Evolutionary conservation across 2,797 vertebrate species (phyloP).

Genomic region (Cryptoprocta ferox): DNA sequence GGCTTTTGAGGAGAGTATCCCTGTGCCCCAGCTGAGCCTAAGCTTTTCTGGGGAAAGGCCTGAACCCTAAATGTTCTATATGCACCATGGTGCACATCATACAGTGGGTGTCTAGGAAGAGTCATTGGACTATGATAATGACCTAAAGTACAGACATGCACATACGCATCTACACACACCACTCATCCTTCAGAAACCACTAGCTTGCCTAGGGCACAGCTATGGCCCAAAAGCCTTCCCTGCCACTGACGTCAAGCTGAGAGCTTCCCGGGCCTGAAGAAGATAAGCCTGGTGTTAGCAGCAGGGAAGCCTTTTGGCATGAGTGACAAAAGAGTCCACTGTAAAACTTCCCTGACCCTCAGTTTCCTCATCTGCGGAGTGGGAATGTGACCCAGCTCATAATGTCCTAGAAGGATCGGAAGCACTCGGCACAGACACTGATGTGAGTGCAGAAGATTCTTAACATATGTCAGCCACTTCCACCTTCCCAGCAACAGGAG

Average conservation of each 20-base stretch:
- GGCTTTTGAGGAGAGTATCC: neutral
- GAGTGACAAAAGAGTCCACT: neutral
- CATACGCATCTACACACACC: neutral
- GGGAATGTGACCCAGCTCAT: neutral
- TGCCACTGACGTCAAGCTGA: neutral
- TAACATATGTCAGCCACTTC: neutral
- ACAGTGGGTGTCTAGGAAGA: neutral
- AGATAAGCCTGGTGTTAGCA: neutral
- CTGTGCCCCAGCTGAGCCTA: neutral
- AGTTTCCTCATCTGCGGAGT: neutral
- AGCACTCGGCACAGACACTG: neutral
- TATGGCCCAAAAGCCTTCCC: neutral
- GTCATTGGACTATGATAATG: neutral
- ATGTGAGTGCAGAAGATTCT: neutral
- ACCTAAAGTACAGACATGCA: neutral
- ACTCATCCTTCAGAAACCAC: neutral
- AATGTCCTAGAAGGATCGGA: neutral
- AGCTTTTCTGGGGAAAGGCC: neutral
- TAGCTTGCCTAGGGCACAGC: neutral
- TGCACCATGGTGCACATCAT: neutral
- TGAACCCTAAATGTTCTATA: neutral
- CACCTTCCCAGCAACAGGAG: slow-evolving; percentile 3
- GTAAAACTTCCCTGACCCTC: neutral
- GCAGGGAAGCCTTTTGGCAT: neutral
- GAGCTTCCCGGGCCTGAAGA: neutral